Evolutionary conservation across 2,888 invertebrate species (phyloP).

Genomic region (Neocrepidodera transversa): DNA sequence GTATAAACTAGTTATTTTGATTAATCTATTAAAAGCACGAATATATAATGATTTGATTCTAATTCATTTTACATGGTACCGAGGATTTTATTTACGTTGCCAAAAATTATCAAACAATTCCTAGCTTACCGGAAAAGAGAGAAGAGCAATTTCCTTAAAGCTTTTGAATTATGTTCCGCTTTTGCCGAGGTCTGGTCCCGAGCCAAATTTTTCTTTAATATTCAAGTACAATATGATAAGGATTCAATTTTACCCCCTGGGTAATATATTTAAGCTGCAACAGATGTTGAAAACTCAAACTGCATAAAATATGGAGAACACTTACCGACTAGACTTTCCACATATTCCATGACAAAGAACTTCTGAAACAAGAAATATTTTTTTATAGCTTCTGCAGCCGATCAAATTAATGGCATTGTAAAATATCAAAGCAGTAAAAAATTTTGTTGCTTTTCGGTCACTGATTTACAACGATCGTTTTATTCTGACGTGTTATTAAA

Average conservation of each 20-base stretch:
- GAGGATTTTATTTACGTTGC: too few relatives aligned
- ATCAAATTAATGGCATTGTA: constrained; percentile 13
- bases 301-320: constrained; percentile 13
- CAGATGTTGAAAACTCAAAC: constrained; percentile 7
- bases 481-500: constrained; percentile 1
- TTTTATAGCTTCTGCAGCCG: constrained; percentile 5
- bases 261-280: constrained; percentile 18
- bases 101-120: too few relatives aligned
- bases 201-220: constrained; percentile 2
- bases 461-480: constrained; percentile 14
- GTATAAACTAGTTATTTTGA: too few relatives aligned
- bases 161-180: too few relatives aligned
- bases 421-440: constrained; percentile 15
- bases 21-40: too few relatives aligned
- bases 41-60: too few relatives aligned
- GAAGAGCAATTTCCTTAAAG: too few relatives aligned
- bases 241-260: neutral
- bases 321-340: constrained; percentile 14
- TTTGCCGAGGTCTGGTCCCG: neutral
- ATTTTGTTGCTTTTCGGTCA: constrained; percentile 21
- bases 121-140: too few relatives aligned
- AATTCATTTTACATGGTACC: too few relatives aligned
- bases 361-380: constrained; percentile 21
- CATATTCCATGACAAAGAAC: constrained; percentile 8
- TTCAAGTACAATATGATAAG: constrained; percentile 1